Evolutionary conservation across 2,113 vertebrate species (phyloP).

Genomic region (Syngnathus floridae): DNA sequence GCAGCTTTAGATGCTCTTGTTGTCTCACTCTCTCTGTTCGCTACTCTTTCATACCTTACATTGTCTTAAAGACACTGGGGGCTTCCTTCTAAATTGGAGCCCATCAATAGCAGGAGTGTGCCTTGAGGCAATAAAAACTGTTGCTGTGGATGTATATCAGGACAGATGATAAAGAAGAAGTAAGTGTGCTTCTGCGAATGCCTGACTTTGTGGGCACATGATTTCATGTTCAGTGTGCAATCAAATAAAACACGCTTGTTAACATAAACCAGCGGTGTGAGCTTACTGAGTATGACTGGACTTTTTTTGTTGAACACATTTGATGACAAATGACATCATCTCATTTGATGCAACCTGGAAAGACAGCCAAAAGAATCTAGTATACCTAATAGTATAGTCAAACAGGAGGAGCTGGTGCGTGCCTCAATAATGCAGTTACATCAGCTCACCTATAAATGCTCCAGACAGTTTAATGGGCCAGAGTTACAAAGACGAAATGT

Average conservation of each 20-base stretch:
- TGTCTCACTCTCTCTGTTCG: slow-evolving; percentile 18
- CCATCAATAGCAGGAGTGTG: slow-evolving; percentile 41
- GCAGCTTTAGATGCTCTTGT: slow-evolving; percentile 5
- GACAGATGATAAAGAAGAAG: slow-evolving; percentile 42
- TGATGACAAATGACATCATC: neutral
- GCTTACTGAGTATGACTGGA: neutral
- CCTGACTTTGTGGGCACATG: neutral
- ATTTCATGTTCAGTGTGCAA: slow-evolving; percentile 2
- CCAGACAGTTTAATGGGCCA: slow-evolving; percentile 1
- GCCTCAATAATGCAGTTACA: slow-evolving; percentile 5
- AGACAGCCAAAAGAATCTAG: neutral
- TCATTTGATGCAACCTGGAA: neutral
- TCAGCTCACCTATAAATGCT: neutral
- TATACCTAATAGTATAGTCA: neutral
- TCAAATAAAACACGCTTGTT: neutral
- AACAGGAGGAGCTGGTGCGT: neutral
- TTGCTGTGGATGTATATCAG: slow-evolving; percentile 33
- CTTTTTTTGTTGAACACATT: neutral
- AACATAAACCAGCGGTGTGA: neutral
- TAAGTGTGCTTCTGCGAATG: slow-evolving; percentile 10
- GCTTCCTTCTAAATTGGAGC: slow-evolving; percentile 50
- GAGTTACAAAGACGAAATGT: neutral
- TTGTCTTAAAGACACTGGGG: slow-evolving; percentile 41
- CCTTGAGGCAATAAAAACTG: slow-evolving; percentile 32
- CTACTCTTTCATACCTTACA: slow-evolving; percentile 31